Base-by-base conservation (phyloP, 1,140 invertebrate species). In the Musca domestica region DNA sequence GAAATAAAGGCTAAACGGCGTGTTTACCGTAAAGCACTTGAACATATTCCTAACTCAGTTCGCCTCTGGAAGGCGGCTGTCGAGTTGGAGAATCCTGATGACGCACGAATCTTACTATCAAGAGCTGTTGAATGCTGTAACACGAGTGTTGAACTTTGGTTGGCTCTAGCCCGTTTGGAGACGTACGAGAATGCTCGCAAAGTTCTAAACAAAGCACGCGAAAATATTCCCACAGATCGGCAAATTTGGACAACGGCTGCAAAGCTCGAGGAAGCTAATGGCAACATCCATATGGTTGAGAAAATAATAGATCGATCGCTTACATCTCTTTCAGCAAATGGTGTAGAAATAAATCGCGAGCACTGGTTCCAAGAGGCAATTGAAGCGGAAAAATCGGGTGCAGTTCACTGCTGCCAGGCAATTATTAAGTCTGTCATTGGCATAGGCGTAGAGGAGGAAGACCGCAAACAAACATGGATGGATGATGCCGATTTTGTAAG, bases 321-420 rank as follows among this genome's bases (percentile, higher is more conserved):
- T 67, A 91, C 90, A 22, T 98, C 96, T 0, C 84, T 99, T 2
- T 92, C 89, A 68, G 90, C 94, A 0, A 99, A 99, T 82, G 96
- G 96, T 22, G 98, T 99, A 1, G 98, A 99, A 84, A 98, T 99
- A 27, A 99, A 99, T 78, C 83, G 98, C 47, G 97, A 99, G 74
- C 95, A 98, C 69, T 99, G 98, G 98, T 92, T 99, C 71, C 96
- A 98, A 82, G 98, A 99, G 84, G 97, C 96, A 0, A 93, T 99
- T 78, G 96, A 99, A 76, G 93, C 95, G 65, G 98, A 99, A 83
- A 98, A 96, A 78, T 91, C 95, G 7, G 94, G 93, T 0, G 97
- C 95, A 20, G 91, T 95, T 0, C 87, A 93, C 69, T 98, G 95
- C 49, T 98, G 96, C 82, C 93, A 98, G 83, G 87, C 87, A 1